Conservation (phyloP, 1,140 invertebrate species). For the Drosophila elegans region DNA sequence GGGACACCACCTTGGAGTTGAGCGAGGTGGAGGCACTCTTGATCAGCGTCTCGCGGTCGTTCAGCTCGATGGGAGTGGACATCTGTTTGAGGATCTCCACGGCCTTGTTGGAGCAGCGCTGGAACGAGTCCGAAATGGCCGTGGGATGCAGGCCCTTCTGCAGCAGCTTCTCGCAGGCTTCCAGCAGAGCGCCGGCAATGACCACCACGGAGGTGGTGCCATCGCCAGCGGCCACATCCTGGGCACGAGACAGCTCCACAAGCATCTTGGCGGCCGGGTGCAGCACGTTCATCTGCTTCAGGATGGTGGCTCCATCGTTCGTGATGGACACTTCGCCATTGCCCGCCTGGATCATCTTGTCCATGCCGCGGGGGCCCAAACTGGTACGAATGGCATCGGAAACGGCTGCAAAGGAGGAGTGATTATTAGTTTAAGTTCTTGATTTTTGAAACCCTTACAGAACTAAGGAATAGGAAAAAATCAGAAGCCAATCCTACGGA, state of each 20-base stretch:
- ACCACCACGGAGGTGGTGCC: slow-evolving; percentile 99
- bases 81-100: slow-evolving; percentile 95
- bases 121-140: slow-evolving; percentile 98
- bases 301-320: slow-evolving; percentile 99
- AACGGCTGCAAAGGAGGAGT: slow-evolving; percentile 91
- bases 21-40: slow-evolving; percentile 98
- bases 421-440: background rate
- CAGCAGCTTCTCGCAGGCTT: slow-evolving; percentile 96
- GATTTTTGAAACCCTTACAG: no score
- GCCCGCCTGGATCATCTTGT: slow-evolving; percentile 99
- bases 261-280: slow-evolving; percentile 99
- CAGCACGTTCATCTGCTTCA: slow-evolving; percentile 99
- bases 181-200: slow-evolving; percentile 96
- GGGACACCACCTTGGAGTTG: slow-evolving; percentile 99
- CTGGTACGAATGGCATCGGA: slow-evolving; percentile 99
- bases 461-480: no score
- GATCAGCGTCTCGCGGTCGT: slow-evolving; percentile 94
- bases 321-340: slow-evolving; percentile 99
- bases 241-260: slow-evolving; percentile 98
- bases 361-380: slow-evolving; percentile 99
- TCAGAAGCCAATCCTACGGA: no score
- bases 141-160: slow-evolving; percentile 99
- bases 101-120: slow-evolving; percentile 93
- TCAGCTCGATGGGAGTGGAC: slow-evolving; percentile 94
- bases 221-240: slow-evolving; percentile 99